Evolutionary conservation across 2,797 vertebrate species (phyloP).

Genomic region (Phataginus tricuspis): DNA sequence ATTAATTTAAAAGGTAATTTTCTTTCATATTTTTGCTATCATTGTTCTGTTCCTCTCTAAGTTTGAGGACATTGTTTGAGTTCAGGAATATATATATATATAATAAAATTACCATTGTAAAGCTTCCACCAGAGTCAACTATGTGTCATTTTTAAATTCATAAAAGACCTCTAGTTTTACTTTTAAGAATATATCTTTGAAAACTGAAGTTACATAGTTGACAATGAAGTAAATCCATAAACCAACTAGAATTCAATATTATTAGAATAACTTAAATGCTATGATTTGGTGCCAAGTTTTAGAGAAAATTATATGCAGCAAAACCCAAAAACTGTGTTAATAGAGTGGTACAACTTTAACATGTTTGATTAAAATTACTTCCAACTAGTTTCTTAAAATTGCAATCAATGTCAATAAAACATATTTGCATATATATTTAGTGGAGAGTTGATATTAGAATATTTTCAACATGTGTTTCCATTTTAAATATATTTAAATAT

Average conservation of each 20-base stretch:
- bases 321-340: slow-evolving; percentile 18
- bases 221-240: not conserved
- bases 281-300: slow-evolving; percentile 19
- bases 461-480: not conserved
- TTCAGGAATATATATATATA: not conserved
- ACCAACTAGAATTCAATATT: not conserved
- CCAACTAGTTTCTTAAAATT: not conserved
- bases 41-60: not conserved
- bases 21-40: slow-evolving; percentile 45
- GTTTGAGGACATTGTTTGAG: not conserved
- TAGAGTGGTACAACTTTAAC: not conserved
- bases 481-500: slow-evolving; percentile 27
- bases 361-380: slow-evolving; percentile 37
- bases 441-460: slow-evolving; percentile 6
- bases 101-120: not conserved
- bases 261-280: not conserved
- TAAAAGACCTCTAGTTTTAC: slow-evolving; percentile 14
- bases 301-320: not conserved
- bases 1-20: slow-evolving; percentile 64
- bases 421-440: not conserved
- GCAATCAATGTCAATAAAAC: not conserved
- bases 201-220: not conserved
- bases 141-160: not conserved
- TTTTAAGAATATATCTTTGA: slow-evolving; percentile 19
- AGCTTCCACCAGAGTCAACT: not conserved